Conservation (phyloP, 2,888 invertebrate species). For the Azorinus chamasolen region DNA sequence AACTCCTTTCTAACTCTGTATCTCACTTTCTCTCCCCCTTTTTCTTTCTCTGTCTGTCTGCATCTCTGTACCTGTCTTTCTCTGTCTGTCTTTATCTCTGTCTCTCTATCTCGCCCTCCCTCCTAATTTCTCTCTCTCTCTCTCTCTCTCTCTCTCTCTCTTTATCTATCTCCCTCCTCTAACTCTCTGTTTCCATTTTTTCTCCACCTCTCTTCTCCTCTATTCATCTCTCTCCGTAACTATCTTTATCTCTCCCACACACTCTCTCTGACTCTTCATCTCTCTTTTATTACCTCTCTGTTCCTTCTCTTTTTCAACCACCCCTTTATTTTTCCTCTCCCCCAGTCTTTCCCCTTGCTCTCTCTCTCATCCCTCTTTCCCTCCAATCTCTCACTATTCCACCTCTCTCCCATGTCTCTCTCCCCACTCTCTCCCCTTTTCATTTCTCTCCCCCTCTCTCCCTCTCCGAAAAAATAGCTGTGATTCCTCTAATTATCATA, state of each 20-base stretch:
- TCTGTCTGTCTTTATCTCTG: not conserved
- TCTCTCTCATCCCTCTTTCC: no score
- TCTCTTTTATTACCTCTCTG: no score
- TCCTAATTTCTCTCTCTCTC: not conserved
- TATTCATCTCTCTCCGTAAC: not conserved
- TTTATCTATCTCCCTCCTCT: not conserved
- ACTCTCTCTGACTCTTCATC: not conserved
- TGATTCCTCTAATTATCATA: no score
- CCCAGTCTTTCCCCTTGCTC: no score
- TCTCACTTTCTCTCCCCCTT: not conserved
- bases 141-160: no score
- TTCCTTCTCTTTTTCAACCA: no score
- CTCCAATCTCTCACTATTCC: no score
- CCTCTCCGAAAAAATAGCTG: no score
- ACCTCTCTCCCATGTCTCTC: no score
- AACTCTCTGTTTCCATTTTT: not conserved
- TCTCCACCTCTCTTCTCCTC: not conserved
- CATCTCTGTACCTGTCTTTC: not conserved
- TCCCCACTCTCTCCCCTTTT: no score
- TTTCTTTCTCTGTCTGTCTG: not conserved
- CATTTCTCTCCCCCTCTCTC: no score
- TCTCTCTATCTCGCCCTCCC: not conserved
- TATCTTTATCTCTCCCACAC: not conserved
- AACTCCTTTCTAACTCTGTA: not conserved
- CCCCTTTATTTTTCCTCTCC: no score